A percentile compares a stretch with the other conserved stretches of the same genome.
These are phyloP conservation scores for Atherinosoma microstoma DNA, from an alignment of 2,797 vertebrate genomes.

Conservation along the genomic window DNA sequence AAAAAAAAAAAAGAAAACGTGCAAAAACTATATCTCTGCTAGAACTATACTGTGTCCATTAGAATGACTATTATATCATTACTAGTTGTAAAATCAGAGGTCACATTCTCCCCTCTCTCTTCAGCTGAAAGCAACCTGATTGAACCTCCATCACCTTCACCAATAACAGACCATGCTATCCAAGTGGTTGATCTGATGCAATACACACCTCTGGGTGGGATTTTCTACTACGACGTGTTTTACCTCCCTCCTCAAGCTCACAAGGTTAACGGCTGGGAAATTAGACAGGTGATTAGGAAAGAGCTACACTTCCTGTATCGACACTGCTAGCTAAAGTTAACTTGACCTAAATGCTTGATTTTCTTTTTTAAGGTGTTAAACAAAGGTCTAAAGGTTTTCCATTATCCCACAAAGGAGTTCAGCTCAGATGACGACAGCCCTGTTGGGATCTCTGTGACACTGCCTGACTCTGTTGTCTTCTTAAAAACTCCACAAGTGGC, in stretches of 20 bases:
- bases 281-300: slow-evolving; percentile 84
- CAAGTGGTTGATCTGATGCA: slow-evolving; percentile 83
- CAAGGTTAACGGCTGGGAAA: slow-evolving; percentile 82
- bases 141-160: not conserved
- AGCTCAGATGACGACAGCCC: slow-evolving; percentile 64
- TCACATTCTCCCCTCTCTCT: not conserved
- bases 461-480: slow-evolving; percentile 83
- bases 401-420: slow-evolving; percentile 72
- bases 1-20: not conserved
- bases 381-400: slow-evolving; percentile 79
- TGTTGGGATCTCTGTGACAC: slow-evolving; percentile 79
- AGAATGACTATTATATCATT: too few species aligned
- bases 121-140: slow-evolving; percentile 45
- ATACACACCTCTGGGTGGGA: slow-evolving; percentile 87
- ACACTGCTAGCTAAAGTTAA: not conserved
- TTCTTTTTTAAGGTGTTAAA: slow-evolving; percentile 77
- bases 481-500: slow-evolving; percentile 86
- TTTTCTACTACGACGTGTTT: slow-evolving; percentile 86
- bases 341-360: not conserved
- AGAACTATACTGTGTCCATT: too few species aligned
- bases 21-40: too few species aligned
- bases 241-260: slow-evolving; percentile 86
- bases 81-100: too few species aligned
- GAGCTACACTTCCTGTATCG: not conserved
- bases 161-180: not conserved